Evolutionary conservation across 2,797 vertebrate species (phyloP), one percentile per base, ranked within the genome.

Genomic region (Heterohyrax brucei): DNA sequence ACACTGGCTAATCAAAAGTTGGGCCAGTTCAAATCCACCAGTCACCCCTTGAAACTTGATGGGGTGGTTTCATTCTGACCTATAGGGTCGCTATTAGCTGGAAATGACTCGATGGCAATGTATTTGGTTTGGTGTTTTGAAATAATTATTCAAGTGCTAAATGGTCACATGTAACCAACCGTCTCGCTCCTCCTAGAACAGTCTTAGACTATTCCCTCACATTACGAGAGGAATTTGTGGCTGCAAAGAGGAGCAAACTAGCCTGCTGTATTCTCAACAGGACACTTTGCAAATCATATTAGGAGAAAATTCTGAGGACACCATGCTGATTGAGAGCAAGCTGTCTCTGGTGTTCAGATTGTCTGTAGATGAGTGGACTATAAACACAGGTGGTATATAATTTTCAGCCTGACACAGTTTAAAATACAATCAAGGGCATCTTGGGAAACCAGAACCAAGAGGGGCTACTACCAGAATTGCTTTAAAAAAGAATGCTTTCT

Each of bases 401-500:
- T 14, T 78, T 89, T 59, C 1, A 89, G 91, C 16, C 39, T 80
- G 21, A 66, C 77, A 59, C 21, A 91, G 89, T 75, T 33, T 84
- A 48, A 95, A 96, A 83, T 90, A 53, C 12, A 88, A 77, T 30
- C 79, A 92, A 86, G 44, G 90, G 1, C 39, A 89, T 80, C 30
- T 72, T 86, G 19, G 50, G 18, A 94, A 94, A 89, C 39, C 19
- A 26, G 72, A 62, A 33, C 28, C 12, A 22, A 33, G 19, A 84
- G 28, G 68, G 93, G 30, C 53, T 62, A 81, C 12, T 59, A 26
- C 44, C 33, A 26, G 46, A 70, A 83, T 2, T 64, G 16, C 59
- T 86, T 97, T 77, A 19, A 85, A 19, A 85, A 95, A 81, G 83
- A 68, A 46, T 4, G 4, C 77, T 87, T 89, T 93, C 68, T 87